Percentiles rank a stretch among this genome's conserved stretches.
Conservation (phyloP, 1,140 invertebrate species). For the Temnothorax longispinosus region DNA sequence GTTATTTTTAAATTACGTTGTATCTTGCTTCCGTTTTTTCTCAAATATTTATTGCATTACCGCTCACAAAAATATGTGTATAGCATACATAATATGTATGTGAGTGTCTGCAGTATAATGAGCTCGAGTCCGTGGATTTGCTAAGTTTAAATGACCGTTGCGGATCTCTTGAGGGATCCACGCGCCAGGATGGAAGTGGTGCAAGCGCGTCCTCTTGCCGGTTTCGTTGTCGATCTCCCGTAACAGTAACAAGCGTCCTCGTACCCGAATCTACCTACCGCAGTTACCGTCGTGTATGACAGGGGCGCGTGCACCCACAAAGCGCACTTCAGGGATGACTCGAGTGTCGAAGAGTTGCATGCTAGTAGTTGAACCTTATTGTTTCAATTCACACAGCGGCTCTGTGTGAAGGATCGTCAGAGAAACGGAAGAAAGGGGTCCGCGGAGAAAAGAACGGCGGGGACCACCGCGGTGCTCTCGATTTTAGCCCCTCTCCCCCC, state of each 20-base stretch:
- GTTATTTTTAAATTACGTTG: background rate
- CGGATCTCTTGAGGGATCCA: background rate
- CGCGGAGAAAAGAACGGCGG: background rate
- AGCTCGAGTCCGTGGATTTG: background rate
- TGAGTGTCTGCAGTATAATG: background rate
- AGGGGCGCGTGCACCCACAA: constrained; percentile 83
- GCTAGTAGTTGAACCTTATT: constrained; percentile 80
- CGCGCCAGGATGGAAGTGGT: constrained; percentile 31
- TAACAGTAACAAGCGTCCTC: constrained; percentile 73
- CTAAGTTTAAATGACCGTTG: background rate
- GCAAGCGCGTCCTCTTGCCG: constrained; percentile 23
- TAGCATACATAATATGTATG: background rate
- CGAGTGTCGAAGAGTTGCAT: constrained; percentile 74
- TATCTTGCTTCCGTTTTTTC: background rate
- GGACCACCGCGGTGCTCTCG: constrained; percentile 73
- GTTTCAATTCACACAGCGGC: constrained; percentile 78
- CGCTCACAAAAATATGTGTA: background rate
- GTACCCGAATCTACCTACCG: constrained; percentile 71
- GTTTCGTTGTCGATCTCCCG: constrained; percentile 57
- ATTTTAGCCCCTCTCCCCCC: constrained; percentile 59
- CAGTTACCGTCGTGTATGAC: constrained; percentile 73
- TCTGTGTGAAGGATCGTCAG: constrained; percentile 54
- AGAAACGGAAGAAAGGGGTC: constrained; percentile 24
- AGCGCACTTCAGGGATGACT: constrained; percentile 81
- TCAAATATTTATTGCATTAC: background rate